Conservation (phyloP, 2,888 invertebrate genomes). For the Eilema sororculum region DNA sequence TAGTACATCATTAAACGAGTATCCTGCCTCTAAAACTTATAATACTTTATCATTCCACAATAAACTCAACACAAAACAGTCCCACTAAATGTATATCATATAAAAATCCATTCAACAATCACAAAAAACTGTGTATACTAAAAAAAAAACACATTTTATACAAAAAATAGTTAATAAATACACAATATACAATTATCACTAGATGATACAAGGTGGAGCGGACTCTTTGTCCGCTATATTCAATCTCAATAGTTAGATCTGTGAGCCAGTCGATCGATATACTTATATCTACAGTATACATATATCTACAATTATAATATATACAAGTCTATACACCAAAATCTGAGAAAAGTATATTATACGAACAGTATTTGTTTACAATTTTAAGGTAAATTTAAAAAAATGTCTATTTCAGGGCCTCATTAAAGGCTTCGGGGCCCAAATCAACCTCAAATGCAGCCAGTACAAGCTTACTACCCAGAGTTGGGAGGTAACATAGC, state of each 20-base stretch:
- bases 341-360: not conserved
- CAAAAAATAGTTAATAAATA: slow-evolving; percentile 58
- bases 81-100: slow-evolving; percentile 42
- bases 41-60: slow-evolving; percentile 56
- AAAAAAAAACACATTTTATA: slow-evolving; percentile 47
- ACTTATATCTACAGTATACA: slow-evolving; percentile 39
- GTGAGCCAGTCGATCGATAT: slow-evolving; percentile 49
- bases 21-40: slow-evolving; percentile 46
- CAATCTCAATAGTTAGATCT: slow-evolving; percentile 56
- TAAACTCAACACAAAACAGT: slow-evolving; percentile 46
- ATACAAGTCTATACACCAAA: not conserved
- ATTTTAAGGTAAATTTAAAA: not conserved
- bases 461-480: too few species aligned
- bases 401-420: not conserved
- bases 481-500: too few species aligned
- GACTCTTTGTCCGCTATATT: slow-evolving; percentile 54
- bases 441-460: too few species aligned
- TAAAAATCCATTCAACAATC: slow-evolving; percentile 58
- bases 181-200: slow-evolving; percentile 49
- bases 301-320: slow-evolving; percentile 4
- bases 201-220: slow-evolving; percentile 55
- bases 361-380: not conserved
- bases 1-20: slow-evolving; percentile 12
- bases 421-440: too few species aligned
- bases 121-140: slow-evolving; percentile 41